Conservation (phyloP, 2,113 vertebrate genomes). For the Typhlomys cinereus region DNA sequence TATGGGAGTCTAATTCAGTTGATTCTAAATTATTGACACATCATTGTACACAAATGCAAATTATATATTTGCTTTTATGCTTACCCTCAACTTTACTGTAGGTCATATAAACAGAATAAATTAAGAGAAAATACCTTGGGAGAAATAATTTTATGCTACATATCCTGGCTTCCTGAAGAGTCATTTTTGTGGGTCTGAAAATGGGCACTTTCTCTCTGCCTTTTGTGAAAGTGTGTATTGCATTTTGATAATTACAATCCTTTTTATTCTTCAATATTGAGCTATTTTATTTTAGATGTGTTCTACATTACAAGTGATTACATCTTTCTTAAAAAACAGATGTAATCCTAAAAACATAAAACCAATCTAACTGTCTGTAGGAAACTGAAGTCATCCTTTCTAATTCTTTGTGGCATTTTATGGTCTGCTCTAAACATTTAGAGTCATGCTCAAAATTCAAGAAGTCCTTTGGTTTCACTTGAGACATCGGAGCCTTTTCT, state of each 20-base stretch:
- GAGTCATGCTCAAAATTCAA: conserved; percentile 24
- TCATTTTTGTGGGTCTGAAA: conserved; percentile 51
- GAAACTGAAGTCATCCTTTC: not conserved
- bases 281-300: conserved; percentile 31
- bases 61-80: conserved; percentile 61
- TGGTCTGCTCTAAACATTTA: not conserved
- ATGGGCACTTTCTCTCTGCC: not conserved
- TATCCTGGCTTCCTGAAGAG: not conserved
- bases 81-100: conserved; percentile 47
- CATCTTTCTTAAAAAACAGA: conserved; percentile 34
- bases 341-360: conserved; percentile 45
- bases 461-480: conserved; percentile 17
- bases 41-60: conserved; percentile 62
- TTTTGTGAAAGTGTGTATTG: conserved; percentile 17
- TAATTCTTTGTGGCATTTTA: not conserved
- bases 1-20: conserved; percentile 55
- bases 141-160: conserved; percentile 43
- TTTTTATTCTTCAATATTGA: conserved; percentile 26
- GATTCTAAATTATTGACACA: conserved; percentile 63
- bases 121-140: conserved; percentile 53
- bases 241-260: conserved; percentile 17
- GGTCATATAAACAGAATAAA: conserved; percentile 59
- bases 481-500: not conserved
- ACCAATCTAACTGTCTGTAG: not conserved
- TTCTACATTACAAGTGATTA: conserved; percentile 1